Evolutionary conservation across 2,113 vertebrate genomes (phyloP).

Genomic region (Hoplias malabaricus): DNA sequence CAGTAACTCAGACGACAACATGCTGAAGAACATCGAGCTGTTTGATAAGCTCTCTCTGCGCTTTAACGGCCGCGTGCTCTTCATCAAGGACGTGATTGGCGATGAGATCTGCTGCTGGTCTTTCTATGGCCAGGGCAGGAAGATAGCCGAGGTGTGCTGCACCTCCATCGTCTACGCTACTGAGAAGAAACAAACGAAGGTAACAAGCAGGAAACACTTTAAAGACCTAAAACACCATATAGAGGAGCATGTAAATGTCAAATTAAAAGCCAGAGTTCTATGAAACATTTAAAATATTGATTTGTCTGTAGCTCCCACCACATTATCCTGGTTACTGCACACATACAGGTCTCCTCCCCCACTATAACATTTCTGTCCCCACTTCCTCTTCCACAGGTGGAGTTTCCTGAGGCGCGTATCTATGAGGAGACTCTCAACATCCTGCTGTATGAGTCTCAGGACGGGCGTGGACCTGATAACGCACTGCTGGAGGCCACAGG

Average conservation of each 20-base stretch:
- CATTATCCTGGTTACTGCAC: no score
- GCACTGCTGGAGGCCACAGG: slow-evolving; percentile 92
- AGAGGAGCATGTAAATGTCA: no score
- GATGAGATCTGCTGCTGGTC: slow-evolving; percentile 99
- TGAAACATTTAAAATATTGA: no score
- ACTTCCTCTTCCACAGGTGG: slow-evolving; percentile 80
- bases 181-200: slow-evolving; percentile 99
- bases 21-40: slow-evolving; percentile 98
- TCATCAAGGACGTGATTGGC: slow-evolving; percentile 96
- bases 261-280: no score
- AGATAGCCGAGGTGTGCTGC: slow-evolving; percentile 95
- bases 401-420: slow-evolving; percentile 96
- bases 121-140: slow-evolving; percentile 94
- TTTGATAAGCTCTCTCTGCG: slow-evolving; percentile 97
- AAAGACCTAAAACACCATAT: no score
- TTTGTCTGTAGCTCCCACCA: no score
- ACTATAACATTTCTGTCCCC: no score
- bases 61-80: slow-evolving; percentile 94
- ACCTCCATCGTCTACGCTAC: slow-evolving; percentile 98
- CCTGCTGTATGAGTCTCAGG: slow-evolving; percentile 92
- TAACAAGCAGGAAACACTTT: slow-evolving; percentile 50
- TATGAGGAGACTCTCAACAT: slow-evolving; percentile 99
- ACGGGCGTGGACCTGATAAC: slow-evolving; percentile 91
- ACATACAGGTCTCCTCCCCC: no score
- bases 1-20: slow-evolving; percentile 98